Percentiles rank a stretch among this genome's conserved stretches.
Conservation (phyloP, 2,113 vertebrate genomes). For the Cynoglossus semilaevis region DNA sequence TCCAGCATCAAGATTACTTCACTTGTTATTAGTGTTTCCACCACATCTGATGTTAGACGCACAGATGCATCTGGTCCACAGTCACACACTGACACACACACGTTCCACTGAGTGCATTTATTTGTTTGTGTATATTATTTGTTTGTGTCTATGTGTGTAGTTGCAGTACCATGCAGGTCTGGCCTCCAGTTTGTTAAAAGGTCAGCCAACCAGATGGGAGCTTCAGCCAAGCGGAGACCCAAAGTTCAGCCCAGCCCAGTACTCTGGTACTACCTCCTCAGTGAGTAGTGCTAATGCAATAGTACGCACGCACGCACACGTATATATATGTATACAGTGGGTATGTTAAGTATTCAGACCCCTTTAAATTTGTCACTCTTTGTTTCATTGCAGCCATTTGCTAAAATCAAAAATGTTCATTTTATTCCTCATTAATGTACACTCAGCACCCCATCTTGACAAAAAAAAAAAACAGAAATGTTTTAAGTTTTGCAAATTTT, state of each 20-base stretch:
- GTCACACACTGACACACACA: neutral
- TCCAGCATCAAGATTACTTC: neutral
- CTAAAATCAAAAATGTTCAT: too few species aligned
- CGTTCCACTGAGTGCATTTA: neutral
- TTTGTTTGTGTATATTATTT: neutral
- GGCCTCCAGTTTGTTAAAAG: slow-evolving; percentile 92
- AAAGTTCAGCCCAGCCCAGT: slow-evolving; percentile 96
- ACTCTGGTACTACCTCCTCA: slow-evolving; percentile 91
- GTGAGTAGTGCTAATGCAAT: slow-evolving; percentile 74
- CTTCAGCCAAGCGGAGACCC: slow-evolving; percentile 91
- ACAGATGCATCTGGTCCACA: neutral
- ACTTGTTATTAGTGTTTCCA: neutral
- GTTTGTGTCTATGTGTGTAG: slow-evolving; percentile 65
- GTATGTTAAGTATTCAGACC: too few species aligned
- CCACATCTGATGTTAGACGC: neutral
- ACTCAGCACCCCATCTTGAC: too few species aligned
- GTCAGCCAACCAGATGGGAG: slow-evolving; percentile 97
- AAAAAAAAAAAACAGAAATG: too few species aligned
- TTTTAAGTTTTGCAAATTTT: too few species aligned
- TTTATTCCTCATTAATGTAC: too few species aligned
- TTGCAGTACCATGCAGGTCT: slow-evolving; percentile 94
- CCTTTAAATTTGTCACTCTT: too few species aligned
- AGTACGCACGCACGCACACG: neutral
- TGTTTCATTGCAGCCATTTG: too few species aligned
- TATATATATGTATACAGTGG: neutral